phyloP scores from a whole-genome alignment of 2,797 vertebrate species.

The Nothura maculosa region DNA sequence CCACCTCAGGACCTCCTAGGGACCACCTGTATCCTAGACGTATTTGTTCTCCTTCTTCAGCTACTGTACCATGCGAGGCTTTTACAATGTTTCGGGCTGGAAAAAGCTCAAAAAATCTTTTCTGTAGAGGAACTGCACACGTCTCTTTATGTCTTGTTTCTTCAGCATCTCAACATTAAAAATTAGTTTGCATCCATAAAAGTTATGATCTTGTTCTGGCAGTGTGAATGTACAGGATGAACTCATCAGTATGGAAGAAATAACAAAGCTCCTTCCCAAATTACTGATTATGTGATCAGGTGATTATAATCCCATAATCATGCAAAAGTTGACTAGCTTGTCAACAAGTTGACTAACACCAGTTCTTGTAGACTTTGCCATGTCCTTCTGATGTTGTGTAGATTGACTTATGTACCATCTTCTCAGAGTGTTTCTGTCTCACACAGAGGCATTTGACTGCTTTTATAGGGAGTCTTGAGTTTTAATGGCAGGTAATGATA shows the following conservation, averaged over 20 bases:
- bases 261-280: neutral
- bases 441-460: neutral
- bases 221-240: neutral
- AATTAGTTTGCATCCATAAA: neutral
- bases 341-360: too few species aligned
- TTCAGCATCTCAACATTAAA: neutral
- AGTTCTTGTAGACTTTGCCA: neutral
- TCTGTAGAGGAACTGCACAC: neutral
- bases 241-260: neutral
- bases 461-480: neutral
- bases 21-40: neutral
- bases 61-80: neutral
- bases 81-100: neutral
- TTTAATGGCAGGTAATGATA: neutral
- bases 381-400: too few species aligned
- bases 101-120: neutral
- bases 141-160: neutral
- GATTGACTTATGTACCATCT: rapidly evolving
- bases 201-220: neutral
- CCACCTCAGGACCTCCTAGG: too few species aligned
- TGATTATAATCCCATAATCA: neutral
- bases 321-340: neutral
- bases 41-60: neutral
- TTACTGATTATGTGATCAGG: neutral
- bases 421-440: neutral